Percentiles rank a stretch among this genome's conserved stretches.
Conservation (phyloP, 1,140 invertebrate genomes). For the Tetraneura akinire region DNA sequence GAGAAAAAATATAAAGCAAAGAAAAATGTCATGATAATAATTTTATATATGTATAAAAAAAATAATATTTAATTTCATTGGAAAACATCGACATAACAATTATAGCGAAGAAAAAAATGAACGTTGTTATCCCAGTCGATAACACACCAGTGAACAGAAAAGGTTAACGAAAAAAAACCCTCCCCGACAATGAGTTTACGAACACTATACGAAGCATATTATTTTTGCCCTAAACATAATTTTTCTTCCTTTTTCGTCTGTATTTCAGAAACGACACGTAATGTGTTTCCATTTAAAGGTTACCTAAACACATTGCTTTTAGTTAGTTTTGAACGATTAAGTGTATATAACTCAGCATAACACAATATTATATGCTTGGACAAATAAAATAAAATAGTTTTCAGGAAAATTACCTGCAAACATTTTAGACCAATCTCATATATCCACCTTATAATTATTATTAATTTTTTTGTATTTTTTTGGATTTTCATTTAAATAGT, state of each 20-base stretch:
- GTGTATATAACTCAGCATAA: not conserved
- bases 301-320: not conserved
- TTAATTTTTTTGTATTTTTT: too few species aligned
- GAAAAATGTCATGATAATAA: too few species aligned
- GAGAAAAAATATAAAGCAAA: too few species aligned
- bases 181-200: conserved; percentile 1
- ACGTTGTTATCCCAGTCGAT: conserved; percentile 19
- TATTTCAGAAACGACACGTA: conserved; percentile 21
- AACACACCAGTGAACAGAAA: conserved; percentile 32
- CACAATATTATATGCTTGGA: not conserved
- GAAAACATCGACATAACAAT: conserved; percentile 5
- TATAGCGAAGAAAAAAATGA: not conserved
- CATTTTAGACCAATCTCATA: too few species aligned
- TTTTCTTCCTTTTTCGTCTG: not conserved
- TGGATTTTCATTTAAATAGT: too few species aligned
- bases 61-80: not conserved
- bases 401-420: too few species aligned
- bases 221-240: conserved; percentile 4
- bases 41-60: not conserved
- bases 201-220: not conserved
- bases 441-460: too few species aligned
- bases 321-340: not conserved
- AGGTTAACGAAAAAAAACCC: not conserved
- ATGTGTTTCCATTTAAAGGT: not conserved
- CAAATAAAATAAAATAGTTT: not conserved